Evolutionary conservation across 2,888 invertebrate species (phyloP).

Genomic region (Trachelus troglodyta): DNA sequence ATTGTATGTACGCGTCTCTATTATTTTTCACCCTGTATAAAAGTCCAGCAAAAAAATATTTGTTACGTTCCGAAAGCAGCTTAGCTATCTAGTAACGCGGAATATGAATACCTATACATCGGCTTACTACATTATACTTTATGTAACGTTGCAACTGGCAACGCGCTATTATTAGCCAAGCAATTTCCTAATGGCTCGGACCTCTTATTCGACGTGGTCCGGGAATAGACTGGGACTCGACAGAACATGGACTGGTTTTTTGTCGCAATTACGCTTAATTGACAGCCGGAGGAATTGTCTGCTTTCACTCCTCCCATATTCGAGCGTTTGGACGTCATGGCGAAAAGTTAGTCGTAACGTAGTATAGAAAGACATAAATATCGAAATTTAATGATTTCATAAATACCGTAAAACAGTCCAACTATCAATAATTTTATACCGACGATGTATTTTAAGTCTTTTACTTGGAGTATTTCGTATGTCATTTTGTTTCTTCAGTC

Average conservation of each 20-base stretch:
- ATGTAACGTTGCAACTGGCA: slow-evolving; percentile 35
- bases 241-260: slow-evolving; percentile 13
- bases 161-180: slow-evolving; percentile 43
- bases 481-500: background rate
- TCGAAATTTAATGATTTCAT: background rate
- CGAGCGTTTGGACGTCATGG: background rate
- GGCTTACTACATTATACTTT: slow-evolving; percentile 16
- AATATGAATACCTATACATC: background rate
- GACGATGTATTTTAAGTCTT: no score
- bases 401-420: background rate
- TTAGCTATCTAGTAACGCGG: background rate
- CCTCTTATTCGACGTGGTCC: slow-evolving; percentile 30
- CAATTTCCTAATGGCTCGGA: slow-evolving; percentile 45
- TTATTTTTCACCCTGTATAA: background rate
- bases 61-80: background rate
- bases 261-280: slow-evolving; percentile 34
- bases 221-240: slow-evolving; percentile 27
- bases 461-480: background rate
- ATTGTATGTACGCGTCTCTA: background rate
- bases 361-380: background rate
- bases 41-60: background rate
- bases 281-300: slow-evolving; percentile 8
- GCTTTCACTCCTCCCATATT: background rate
- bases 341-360: background rate
- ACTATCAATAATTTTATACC: no score